phyloP scores from a whole-genome alignment of 2,888 invertebrate genomes.

The Tiliacea aurago region DNA sequence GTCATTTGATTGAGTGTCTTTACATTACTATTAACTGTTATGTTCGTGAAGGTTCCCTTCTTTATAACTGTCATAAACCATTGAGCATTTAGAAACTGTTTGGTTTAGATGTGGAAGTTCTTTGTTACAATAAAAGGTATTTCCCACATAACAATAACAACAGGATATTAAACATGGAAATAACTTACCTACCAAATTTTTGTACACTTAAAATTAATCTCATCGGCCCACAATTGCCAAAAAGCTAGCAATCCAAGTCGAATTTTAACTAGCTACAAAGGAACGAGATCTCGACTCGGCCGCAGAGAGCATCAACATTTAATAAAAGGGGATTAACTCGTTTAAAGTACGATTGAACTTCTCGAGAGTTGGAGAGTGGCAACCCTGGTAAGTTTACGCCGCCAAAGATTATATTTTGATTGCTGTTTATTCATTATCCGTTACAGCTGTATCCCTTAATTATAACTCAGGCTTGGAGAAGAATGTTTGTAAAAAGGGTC shows the following conservation, averaged over 20 bases:
- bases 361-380: constrained; percentile 72
- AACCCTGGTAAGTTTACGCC: constrained; percentile 73
- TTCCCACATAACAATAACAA: not conserved
- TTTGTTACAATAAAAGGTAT: not conserved
- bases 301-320: constrained; percentile 85
- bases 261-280: constrained; percentile 70
- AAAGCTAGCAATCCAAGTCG: constrained; percentile 52
- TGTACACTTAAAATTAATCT: constrained; percentile 29
- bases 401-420: constrained; percentile 73
- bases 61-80: not conserved
- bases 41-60: no score
- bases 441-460: constrained; percentile 62
- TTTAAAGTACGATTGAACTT: constrained; percentile 88
- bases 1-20: not conserved
- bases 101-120: not conserved
- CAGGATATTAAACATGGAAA: not conserved
- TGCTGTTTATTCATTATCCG: constrained; percentile 74
- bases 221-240: constrained; percentile 40
- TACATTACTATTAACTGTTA: no score
- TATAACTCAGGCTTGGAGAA: constrained; percentile 53
- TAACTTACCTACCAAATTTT: not conserved
- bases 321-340: constrained; percentile 88
- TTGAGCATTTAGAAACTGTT: not conserved
- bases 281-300: constrained; percentile 78
- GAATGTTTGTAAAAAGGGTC: not conserved